phyloP scores from a whole-genome alignment of 2,113 vertebrate species.

The Meriones unguiculatus region DNA sequence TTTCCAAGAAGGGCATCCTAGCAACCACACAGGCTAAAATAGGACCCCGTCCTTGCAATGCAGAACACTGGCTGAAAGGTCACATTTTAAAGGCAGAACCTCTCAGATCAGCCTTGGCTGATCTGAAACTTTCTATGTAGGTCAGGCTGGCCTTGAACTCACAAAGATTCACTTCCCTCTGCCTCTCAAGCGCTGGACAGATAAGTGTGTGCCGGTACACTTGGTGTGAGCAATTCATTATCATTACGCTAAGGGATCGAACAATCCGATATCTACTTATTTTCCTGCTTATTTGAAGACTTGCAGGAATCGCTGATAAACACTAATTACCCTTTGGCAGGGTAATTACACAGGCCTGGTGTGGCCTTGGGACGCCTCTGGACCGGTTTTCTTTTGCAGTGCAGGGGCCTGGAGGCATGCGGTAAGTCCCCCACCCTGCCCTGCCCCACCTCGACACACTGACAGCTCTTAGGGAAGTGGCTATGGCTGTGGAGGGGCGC shows the following conservation, averaged over 20 bases:
- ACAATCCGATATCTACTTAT: background rate
- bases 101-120: background rate
- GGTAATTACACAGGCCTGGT: background rate
- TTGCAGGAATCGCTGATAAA: background rate
- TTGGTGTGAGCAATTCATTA: background rate
- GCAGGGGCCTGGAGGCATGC: background rate
- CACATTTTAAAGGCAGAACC: background rate
- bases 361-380: constrained; percentile 30
- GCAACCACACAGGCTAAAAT: background rate
- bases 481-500: background rate
- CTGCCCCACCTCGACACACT: background rate
- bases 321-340: background rate
- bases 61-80: background rate
- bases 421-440: background rate
- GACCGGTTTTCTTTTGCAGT: constrained; percentile 10
- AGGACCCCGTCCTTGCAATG: background rate
- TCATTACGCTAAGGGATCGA: background rate
- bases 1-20: background rate
- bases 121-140: background rate
- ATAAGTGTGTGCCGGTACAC: background rate
- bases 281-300: background rate
- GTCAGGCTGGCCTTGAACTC: background rate
- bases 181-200: background rate
- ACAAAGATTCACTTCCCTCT: background rate
- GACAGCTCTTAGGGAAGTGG: background rate